Conservation (phyloP, 2,888 invertebrate species). For the Lithophane ornitopus region DNA sequence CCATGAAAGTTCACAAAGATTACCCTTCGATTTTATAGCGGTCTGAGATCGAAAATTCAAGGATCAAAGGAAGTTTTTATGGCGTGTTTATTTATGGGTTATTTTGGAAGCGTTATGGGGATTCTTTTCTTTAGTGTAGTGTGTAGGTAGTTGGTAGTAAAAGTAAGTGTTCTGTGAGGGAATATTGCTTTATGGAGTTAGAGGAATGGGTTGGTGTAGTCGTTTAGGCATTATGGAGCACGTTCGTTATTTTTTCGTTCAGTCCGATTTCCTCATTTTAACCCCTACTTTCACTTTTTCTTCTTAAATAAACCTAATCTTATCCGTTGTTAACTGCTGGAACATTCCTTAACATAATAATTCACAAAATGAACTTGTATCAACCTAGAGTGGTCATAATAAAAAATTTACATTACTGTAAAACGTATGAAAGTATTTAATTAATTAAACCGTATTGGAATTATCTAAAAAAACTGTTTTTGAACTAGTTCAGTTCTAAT, state of each 20-base stretch:
- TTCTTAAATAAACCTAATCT: background rate
- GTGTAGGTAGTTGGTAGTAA: constrained; percentile 42
- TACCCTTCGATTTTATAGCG: constrained; percentile 62
- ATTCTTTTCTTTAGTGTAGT: constrained; percentile 53
- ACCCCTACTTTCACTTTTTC: background rate
- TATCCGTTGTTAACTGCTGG: background rate
- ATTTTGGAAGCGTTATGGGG: constrained; percentile 47
- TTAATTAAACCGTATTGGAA: background rate
- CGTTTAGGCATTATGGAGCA: background rate
- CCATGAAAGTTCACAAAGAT: constrained; percentile 61
- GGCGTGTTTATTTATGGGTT: constrained; percentile 59
- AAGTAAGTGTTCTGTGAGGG: constrained; percentile 46
- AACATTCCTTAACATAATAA: background rate
- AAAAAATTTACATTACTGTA: background rate
- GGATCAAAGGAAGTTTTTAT: constrained; percentile 57
- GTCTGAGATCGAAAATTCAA: constrained; percentile 61
- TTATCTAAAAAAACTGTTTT: background rate
- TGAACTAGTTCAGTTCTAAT: background rate
- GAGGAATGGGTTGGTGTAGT: constrained; percentile 14
- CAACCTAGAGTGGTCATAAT: background rate
- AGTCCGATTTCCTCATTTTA: background rate
- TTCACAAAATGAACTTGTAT: background rate
- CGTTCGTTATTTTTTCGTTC: background rate
- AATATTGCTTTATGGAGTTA: constrained; percentile 37
- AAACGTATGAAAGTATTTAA: background rate